These are phyloP conservation scores for Platycnemis pennipes DNA, from an alignment of 2,888 invertebrate genomes.

Conservation along the genomic window DNA sequence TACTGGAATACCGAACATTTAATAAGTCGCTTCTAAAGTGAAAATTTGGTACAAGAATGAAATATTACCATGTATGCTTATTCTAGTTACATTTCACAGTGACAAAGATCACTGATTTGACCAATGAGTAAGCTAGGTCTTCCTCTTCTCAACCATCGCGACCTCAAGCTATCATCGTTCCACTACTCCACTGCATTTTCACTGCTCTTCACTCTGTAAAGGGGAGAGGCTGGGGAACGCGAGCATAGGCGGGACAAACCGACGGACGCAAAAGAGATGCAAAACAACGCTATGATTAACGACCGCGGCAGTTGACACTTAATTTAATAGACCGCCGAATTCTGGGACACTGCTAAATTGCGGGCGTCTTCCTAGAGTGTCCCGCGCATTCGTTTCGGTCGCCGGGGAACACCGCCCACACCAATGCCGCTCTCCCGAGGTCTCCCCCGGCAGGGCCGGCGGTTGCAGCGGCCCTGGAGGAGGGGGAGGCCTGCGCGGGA, in stretches of 20 bases:
- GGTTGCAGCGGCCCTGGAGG: not conserved
- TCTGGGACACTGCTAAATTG: conserved; percentile 66
- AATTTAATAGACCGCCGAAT: conserved; percentile 68
- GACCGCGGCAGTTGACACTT: conserved; percentile 58
- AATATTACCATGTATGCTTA: no score
- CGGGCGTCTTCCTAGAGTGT: conserved; percentile 48
- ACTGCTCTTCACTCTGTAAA: no score
- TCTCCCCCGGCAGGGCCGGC: not conserved
- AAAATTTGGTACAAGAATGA: no score
- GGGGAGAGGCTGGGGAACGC: not conserved
- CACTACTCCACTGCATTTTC: no score
- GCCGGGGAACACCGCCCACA: not conserved
- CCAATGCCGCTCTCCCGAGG: not conserved
- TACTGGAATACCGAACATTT: no score
- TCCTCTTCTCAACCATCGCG: no score
- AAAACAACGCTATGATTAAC: conserved; percentile 65
- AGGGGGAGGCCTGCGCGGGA: not conserved
- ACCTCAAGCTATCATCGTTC: no score
- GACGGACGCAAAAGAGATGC: conserved; percentile 52
- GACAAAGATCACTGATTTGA: no score
- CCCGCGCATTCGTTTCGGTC: conserved; percentile 54
- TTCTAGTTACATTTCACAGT: no score
- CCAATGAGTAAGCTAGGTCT: no score
- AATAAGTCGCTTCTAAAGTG: no score
- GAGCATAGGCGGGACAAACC: conserved; percentile 2